These are phyloP conservation scores for Incurvaria masculella DNA, from an alignment of 2,888 invertebrate genomes.

Conservation along the genomic window DNA sequence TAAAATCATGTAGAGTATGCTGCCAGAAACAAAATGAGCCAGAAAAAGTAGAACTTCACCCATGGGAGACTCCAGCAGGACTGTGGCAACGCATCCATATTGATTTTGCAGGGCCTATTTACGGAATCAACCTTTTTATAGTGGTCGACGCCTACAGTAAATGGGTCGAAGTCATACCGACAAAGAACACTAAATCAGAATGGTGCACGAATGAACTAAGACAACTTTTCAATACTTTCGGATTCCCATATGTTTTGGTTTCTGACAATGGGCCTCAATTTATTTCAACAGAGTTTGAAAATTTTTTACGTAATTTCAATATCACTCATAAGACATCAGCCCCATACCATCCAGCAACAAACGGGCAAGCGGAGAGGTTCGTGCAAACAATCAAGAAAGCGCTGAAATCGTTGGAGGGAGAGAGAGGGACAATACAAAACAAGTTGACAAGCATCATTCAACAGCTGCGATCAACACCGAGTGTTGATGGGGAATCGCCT, in stretches of 20 bases:
- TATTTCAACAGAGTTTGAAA: conserved; percentile 14
- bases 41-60: conserved; percentile 10
- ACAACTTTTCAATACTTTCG: conserved; percentile 13
- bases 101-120: conserved; percentile 20
- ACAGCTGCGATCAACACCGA: too few species aligned
- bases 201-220: conserved; percentile 11
- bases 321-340: conserved; percentile 14
- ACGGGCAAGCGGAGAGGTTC: too few species aligned
- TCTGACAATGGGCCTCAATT: conserved; percentile 18
- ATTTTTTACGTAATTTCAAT: conserved; percentile 12
- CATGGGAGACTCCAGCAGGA: not conserved
- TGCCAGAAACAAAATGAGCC: conserved; percentile 1
- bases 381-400: conserved; percentile 7
- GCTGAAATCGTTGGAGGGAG: not conserved
- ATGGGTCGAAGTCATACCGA: conserved; percentile 17
- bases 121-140: not conserved
- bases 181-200: conserved; percentile 11
- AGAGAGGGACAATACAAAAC: too few species aligned
- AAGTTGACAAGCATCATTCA: too few species aligned
- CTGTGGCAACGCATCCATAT: conserved; percentile 21
- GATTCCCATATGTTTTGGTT: conserved; percentile 14
- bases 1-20: conserved; percentile 7
- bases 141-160: conserved; percentile 13
- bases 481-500: too few species aligned
- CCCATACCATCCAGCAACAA: conserved; percentile 18